Evolutionary conservation across 2,888 invertebrate genomes (phyloP).

Genomic region (Leucania comma): DNA sequence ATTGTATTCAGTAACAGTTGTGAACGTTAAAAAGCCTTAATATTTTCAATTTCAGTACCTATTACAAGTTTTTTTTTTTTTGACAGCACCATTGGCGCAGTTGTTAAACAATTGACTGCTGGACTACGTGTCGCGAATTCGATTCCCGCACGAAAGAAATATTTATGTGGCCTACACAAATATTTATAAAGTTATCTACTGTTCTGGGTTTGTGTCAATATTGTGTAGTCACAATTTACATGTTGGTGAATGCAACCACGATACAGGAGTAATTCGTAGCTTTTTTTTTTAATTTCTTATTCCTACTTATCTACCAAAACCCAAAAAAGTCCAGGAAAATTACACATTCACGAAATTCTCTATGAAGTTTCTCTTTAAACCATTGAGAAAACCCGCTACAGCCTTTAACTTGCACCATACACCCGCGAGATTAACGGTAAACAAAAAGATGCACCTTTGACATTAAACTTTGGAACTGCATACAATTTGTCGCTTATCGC

Average conservation of each 20-base stretch:
- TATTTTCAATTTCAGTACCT: background rate
- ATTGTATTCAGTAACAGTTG: too few relatives aligned
- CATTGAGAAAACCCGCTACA: background rate
- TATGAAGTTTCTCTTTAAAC: background rate
- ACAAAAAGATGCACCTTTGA: slow-evolving; percentile 64
- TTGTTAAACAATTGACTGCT: too few relatives aligned
- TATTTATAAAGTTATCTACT: too few relatives aligned
- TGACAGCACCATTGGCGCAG: too few relatives aligned
- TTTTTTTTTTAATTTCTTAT: too few relatives aligned
- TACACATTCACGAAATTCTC: background rate
- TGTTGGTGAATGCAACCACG: too few relatives aligned
- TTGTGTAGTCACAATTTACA: too few relatives aligned
- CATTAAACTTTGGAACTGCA: slow-evolving; percentile 58
- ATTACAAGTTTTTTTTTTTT: background rate
- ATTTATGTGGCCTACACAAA: too few relatives aligned
- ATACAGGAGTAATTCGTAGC: too few relatives aligned
- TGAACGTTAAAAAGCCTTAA: background rate
- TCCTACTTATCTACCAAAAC: background rate
- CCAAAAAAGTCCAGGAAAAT: background rate
- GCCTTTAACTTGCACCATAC: slow-evolving; percentile 29
- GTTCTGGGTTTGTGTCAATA: too few relatives aligned
- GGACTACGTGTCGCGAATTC: too few relatives aligned
- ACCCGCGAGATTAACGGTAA: slow-evolving; percentile 57
- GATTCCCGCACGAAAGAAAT: too few relatives aligned
- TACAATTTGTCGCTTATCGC: slow-evolving; percentile 15